These are phyloP conservation scores for Ips nitidus DNA, from an alignment of 1,140 invertebrate genomes.

Conservation along the genomic window DNA sequence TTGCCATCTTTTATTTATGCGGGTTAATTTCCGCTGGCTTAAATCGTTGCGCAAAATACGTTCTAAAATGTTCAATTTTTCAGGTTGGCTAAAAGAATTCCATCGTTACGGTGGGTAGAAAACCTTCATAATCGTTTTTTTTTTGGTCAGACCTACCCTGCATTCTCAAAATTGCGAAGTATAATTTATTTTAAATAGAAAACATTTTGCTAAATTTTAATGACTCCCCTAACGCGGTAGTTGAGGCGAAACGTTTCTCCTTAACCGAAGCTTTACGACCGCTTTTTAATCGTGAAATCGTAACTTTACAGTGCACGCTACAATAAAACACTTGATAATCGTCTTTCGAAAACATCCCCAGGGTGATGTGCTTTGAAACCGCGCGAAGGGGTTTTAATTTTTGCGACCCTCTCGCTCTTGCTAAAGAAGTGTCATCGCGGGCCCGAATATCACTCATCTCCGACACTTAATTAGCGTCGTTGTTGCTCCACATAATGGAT, in stretches of 20 bases:
- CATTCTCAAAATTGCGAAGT: neutral
- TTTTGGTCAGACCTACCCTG: neutral
- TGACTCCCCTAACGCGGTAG: too few species aligned
- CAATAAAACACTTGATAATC: slow-evolving; percentile 6
- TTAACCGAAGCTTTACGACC: slow-evolving; percentile 7
- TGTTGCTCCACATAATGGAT: slow-evolving; percentile 25
- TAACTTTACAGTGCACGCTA: neutral
- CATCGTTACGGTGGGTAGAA: neutral
- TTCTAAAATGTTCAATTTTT: neutral
- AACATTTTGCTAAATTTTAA: too few species aligned
- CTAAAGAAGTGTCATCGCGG: slow-evolving; percentile 22
- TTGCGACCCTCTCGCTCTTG: slow-evolving; percentile 9
- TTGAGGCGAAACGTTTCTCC: neutral
- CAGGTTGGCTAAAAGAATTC: slow-evolving; percentile 1
- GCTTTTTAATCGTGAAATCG: slow-evolving; percentile 2
- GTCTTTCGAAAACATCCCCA: slow-evolving; percentile 2
- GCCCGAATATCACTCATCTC: slow-evolving; percentile 19
- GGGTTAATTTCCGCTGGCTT: slow-evolving; percentile 1
- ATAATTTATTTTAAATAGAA: too few species aligned
- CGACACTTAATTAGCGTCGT: slow-evolving; percentile 20
- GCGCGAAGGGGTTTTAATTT: slow-evolving; percentile 16
- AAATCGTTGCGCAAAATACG: slow-evolving; percentile 12
- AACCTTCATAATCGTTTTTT: neutral
- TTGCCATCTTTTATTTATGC: slow-evolving; percentile 7
- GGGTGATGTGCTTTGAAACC: neutral